Conservation (phyloP, 2,113 vertebrate genomes). For the Setophaga petechia region DNA sequence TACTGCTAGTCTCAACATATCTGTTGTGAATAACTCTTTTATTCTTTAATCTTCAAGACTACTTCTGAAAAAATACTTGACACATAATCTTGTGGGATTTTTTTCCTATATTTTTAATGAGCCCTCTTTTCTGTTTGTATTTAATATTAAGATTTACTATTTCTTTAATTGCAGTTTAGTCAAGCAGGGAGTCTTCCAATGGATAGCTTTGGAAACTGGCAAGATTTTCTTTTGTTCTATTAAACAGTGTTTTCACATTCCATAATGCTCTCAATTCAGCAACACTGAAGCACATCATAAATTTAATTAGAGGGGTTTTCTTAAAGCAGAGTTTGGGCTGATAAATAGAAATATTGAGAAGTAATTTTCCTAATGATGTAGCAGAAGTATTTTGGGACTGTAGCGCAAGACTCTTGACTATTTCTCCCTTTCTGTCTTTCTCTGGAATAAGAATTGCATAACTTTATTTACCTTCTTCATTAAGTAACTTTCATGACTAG, state of each 20-base stretch:
- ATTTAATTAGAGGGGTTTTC: neutral
- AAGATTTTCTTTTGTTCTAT: neutral
- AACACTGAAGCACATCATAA: neutral
- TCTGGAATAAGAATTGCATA: neutral
- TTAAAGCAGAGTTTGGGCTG: neutral
- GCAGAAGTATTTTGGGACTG: neutral
- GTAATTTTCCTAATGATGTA: neutral
- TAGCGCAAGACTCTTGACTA: neutral
- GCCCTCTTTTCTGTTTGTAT: neutral
- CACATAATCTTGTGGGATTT: neutral
- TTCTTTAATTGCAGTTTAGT: neutral
- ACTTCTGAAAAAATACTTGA: neutral
- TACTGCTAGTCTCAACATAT: neutral
- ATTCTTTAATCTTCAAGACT: neutral
- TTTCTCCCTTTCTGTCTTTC: neutral
- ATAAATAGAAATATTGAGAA: neutral
- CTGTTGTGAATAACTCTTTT: neutral
- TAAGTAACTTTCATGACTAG: neutral
- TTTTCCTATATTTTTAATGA: neutral
- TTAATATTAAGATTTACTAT: neutral
- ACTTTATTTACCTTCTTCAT: neutral
- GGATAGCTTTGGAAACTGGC: neutral
- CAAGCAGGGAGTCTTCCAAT: neutral
- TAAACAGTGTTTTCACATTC: neutral
- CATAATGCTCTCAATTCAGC: neutral